Evolutionary conservation across 2,797 vertebrate genomes (phyloP).

Genomic region (Sus cebifrons): DNA sequence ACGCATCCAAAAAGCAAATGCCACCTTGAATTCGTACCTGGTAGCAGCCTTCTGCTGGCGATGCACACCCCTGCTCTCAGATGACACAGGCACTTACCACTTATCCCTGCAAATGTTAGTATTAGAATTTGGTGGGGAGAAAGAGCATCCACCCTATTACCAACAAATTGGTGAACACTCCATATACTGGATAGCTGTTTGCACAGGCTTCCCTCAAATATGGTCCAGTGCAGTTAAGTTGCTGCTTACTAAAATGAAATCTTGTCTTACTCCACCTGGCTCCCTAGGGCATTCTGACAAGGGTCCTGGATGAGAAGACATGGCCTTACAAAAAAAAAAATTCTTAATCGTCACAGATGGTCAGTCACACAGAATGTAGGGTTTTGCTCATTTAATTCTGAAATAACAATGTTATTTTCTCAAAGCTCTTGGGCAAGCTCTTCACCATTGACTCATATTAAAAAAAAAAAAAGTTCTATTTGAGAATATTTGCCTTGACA

Average conservation of each 20-base stretch:
- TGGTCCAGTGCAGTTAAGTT: neutral
- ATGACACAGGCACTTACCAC: neutral
- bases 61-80: neutral
- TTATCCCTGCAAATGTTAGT: neutral
- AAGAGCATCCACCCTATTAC: neutral
- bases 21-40: neutral
- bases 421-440: neutral
- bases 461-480: neutral
- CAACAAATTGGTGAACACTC: neutral
- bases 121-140: neutral
- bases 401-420: neutral
- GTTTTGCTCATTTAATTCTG: neutral
- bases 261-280: neutral
- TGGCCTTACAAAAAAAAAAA: neutral
- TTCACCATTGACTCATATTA: neutral
- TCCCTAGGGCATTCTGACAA: neutral
- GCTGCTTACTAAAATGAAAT: neutral
- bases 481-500: conserved; percentile 9
- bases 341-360: neutral
- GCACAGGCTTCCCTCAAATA: neutral
- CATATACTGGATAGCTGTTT: neutral
- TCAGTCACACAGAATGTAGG: neutral
- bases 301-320: neutral
- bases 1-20: neutral
- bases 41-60: neutral